Evolutionary conservation across 2,113 vertebrate genomes (phyloP), one percentile per base, ranked within the genome.

Genomic region (Gallinago jamesoni): DNA sequence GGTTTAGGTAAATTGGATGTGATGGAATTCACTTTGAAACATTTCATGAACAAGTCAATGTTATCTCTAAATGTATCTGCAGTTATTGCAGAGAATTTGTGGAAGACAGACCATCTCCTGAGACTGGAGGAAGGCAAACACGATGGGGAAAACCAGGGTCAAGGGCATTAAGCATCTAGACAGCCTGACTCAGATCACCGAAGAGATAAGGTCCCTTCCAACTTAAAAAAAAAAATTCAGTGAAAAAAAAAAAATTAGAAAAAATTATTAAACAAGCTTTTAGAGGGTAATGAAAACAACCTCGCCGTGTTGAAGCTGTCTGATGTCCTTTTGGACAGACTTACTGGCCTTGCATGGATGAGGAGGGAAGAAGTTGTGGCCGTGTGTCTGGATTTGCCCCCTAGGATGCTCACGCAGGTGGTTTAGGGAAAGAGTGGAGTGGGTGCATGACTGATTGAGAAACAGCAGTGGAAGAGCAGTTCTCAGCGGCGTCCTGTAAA

Each of bases 391-490:
- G 52, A 48, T 57, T 56, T 23, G 9, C 39, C n/a, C 12, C 4
- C 4, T 18, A 7, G 2, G 28, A 9, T 0, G 7, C 25, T 63
- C 47, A 8, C 3, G 1, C n/a, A n/a, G 22, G 41, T 8, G 5
- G 9, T 27, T 87, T 53, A 21, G 35, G 55, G 31, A 53, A 60
- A 17, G 33, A 28, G 11, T 31, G 27, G 33, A 37, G 39, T 3
- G 22, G 45, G 11, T 62, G 22, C 37, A 9, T 37, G 53, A 14
- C 45, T 43, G 45, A 27, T 14, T 7, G 66, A 45, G 55, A 62
- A 70, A 39, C 18, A 31, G 55, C 25, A 37, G 31, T 1, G 1
- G 66, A 39, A 27, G 47, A 47, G 75, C 41, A 16, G 23, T 55
- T 62, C 56, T 53, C 10, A 8, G 33, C 20, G 23, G 37, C 28